A percentile compares a stretch with the other conserved stretches of the same genome.
Conservation (phyloP, 64 coral and sea anemone genomes). For the Anthopleura sola region DNA sequence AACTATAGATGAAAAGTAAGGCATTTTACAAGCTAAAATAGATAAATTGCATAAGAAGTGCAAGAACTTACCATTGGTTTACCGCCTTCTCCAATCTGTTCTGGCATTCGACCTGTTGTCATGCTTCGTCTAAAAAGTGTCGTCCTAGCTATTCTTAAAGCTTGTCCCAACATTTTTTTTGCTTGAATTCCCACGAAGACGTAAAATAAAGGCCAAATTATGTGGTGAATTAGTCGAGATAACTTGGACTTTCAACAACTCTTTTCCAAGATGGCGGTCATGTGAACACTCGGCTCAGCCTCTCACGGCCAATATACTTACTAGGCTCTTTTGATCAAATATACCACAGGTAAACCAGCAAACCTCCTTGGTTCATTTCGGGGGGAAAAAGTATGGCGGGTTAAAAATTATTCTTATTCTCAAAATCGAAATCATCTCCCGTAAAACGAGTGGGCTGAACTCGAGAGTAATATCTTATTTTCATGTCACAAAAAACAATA, state of each 20-base stretch:
- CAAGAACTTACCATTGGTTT: conserved; percentile 1
- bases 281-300: not conserved
- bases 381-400: too few species aligned
- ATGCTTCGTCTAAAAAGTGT: conserved; percentile 21
- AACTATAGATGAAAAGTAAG: not conserved
- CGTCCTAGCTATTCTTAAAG: conserved; percentile 15
- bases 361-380: too few species aligned
- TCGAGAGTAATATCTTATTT: too few species aligned
- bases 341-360: not conserved
- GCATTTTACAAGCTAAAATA: not conserved
- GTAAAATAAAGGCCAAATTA: not conserved
- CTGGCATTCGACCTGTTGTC: conserved; percentile 37
- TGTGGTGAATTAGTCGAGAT: not conserved
- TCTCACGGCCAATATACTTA: not conserved
- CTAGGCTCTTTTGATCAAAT: not conserved
- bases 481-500: too few species aligned
- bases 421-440: too few species aligned
- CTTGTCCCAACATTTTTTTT: conserved; percentile 21
- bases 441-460: too few species aligned
- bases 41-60: not conserved
- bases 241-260: not conserved
- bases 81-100: conserved; percentile 33
- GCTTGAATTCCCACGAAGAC: not conserved
- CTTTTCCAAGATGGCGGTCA: not conserved
- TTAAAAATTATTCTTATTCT: too few species aligned